Percentiles rank a stretch among this genome's conserved stretches.
Evolutionary conservation across 2,888 invertebrate genomes (phyloP).

Genomic region (Pristionchus arcanus): DNA sequence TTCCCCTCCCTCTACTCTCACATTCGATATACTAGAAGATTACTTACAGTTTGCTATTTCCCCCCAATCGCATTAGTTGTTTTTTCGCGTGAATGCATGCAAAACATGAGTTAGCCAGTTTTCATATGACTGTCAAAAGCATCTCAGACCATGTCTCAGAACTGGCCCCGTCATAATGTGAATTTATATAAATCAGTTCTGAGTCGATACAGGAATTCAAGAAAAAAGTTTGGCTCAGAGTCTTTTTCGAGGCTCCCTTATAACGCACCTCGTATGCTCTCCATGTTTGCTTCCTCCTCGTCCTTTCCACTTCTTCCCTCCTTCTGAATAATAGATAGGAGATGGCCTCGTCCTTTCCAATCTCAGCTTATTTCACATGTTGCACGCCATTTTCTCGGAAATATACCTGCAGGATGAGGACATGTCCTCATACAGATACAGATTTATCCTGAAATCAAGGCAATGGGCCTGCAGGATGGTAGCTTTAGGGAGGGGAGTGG

Average conservation of each 20-base stretch:
- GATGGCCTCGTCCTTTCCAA: neutral
- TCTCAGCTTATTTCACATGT: constrained; percentile 1
- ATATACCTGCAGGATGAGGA: neutral
- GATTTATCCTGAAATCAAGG: too few species aligned
- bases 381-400: constrained; percentile 19
- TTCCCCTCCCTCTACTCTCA: neutral
- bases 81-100: constrained; percentile 17
- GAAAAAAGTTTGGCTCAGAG: neutral
- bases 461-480: too few species aligned
- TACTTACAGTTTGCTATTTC: constrained; percentile 1
- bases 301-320: constrained; percentile 26
- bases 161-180: neutral
- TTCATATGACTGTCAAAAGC: neutral
- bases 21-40: neutral
- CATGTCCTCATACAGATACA: too few species aligned
- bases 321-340: constrained; percentile 28
- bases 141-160: neutral
- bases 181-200: neutral
- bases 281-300: constrained; percentile 18
- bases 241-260: neutral
- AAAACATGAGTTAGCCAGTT: neutral
- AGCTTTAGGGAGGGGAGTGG: too few species aligned
- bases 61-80: neutral
- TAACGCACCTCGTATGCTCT: neutral
- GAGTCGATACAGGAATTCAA: neutral